Percentiles rank a stretch among this genome's conserved stretches.
phyloP scores from a whole-genome alignment of 2,888 invertebrate genomes.

The Drosophila rellima region DNA sequence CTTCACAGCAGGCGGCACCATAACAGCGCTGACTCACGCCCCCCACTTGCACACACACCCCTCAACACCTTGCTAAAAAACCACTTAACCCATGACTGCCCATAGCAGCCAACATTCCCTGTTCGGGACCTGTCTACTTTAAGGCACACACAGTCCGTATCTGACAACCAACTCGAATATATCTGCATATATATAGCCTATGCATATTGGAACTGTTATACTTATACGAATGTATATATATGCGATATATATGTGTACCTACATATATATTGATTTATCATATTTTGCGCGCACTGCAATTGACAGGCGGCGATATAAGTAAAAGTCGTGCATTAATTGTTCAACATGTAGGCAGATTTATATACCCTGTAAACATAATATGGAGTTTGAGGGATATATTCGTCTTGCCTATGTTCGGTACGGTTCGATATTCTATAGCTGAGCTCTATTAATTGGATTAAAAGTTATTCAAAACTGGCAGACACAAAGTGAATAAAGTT shows the following conservation, averaged over 20 bases:
- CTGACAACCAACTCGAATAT: slow-evolving; percentile 33
- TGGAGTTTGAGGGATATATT: neutral
- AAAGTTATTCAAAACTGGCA: slow-evolving; percentile 5
- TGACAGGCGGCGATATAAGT: slow-evolving; percentile 60
- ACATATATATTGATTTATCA: slow-evolving; percentile 74
- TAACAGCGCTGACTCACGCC: slow-evolving; percentile 60
- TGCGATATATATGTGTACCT: slow-evolving; percentile 35
- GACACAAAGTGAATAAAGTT: neutral
- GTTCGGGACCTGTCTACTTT: slow-evolving; percentile 21
- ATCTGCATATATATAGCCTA: slow-evolving; percentile 26
- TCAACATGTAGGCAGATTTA: slow-evolving; percentile 13
- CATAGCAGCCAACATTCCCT: slow-evolving; percentile 18
- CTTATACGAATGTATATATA: slow-evolving; percentile 16
- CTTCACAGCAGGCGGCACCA: slow-evolving; percentile 61
- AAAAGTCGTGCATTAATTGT: slow-evolving; percentile 55
- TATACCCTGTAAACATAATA: slow-evolving; percentile 3
- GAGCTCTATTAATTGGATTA: slow-evolving; percentile 27
- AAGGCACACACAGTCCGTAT: slow-evolving; percentile 24
- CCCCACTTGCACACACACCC: slow-evolving; percentile 19
- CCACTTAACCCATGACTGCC: slow-evolving; percentile 66
- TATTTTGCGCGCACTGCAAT: slow-evolving; percentile 57
- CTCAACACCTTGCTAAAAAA: slow-evolving; percentile 54
- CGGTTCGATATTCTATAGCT: too few relatives aligned
- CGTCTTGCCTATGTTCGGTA: too few relatives aligned
- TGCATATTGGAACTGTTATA: slow-evolving; percentile 37